These are phyloP conservation scores for Ambastaia sidthimunki DNA, from an alignment of 2,797 vertebrate genomes.

Conservation along the genomic window DNA sequence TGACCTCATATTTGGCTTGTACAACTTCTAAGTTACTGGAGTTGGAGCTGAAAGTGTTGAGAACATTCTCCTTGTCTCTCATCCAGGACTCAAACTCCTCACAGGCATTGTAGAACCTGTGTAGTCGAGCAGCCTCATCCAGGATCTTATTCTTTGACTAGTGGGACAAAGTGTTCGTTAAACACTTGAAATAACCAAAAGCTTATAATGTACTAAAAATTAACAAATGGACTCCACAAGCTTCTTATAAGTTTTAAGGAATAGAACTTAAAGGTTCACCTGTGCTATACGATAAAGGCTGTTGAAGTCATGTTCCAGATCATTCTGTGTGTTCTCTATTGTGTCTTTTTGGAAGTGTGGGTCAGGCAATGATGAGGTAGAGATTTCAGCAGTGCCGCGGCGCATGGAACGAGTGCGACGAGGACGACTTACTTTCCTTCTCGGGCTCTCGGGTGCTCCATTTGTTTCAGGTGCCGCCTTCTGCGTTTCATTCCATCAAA, in stretches of 20 bases:
- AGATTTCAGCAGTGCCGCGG: conserved; percentile 69
- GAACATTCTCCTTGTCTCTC: conserved; percentile 83
- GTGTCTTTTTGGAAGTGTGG: conserved; percentile 81
- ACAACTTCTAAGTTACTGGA: conserved; percentile 75
- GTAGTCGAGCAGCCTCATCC: conserved; percentile 82
- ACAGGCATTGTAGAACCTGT: conserved; percentile 83
- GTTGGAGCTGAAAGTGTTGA: conserved; percentile 77
- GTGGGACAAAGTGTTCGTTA: conserved; percentile 12
- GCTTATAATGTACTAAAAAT: neutral
- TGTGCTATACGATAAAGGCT: conserved; percentile 49
- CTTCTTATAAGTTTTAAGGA: neutral
- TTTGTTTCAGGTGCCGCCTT: conserved; percentile 56
- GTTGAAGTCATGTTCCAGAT: conserved; percentile 77
- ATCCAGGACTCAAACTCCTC: conserved; percentile 89
- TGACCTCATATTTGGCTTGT: conserved; percentile 87
- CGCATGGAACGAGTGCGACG: conserved; percentile 69
- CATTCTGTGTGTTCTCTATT: conserved; percentile 78
- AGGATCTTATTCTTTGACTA: conserved; percentile 79
- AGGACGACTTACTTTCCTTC: conserved; percentile 62
- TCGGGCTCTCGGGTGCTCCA: conserved; percentile 50
- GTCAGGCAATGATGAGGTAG: conserved; percentile 69
- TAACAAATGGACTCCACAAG: neutral
- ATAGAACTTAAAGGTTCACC: conserved; percentile 28
- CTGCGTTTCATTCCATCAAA: conserved; percentile 39
- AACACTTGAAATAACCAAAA: neutral